Evolutionary conservation across 2,888 invertebrate species (phyloP).

Genomic region (Tenthredo distinguenda): DNA sequence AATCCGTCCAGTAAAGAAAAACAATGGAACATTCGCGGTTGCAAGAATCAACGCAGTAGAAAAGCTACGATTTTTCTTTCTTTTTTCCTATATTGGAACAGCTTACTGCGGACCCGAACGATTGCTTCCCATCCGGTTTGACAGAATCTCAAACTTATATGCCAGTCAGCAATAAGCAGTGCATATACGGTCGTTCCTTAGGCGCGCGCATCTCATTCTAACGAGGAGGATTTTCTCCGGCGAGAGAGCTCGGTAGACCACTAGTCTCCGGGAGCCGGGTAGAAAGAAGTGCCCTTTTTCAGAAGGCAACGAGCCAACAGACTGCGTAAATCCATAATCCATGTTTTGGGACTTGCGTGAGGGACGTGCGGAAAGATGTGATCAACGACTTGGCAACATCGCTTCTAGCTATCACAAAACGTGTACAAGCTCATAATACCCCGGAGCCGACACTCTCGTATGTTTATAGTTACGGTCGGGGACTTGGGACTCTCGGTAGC

Average conservation of each 20-base stretch:
- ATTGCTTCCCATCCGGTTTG: not conserved
- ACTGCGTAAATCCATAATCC: not conserved
- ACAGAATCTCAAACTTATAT: not conserved
- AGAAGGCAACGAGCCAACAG: not conserved
- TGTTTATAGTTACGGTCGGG: constrained; percentile 36
- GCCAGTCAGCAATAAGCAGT: not conserved
- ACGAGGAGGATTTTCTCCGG: not conserved
- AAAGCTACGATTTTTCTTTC: not conserved
- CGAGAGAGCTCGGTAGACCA: not conserved
- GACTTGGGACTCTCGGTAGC: constrained; percentile 29
- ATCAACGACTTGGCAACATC: constrained; percentile 7
- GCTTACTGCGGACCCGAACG: not conserved
- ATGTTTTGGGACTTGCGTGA: constrained; percentile 9
- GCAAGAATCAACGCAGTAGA: not conserved
- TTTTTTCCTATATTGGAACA: not conserved
- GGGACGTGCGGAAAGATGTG: not conserved
- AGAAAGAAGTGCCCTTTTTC: not conserved
- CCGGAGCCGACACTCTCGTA: constrained; percentile 34
- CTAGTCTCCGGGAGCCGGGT: not conserved
- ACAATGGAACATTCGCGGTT: not conserved
- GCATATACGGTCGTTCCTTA: not conserved
- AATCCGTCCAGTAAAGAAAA: not conserved
- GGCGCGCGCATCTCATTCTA: not conserved
- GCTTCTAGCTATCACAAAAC: not conserved
- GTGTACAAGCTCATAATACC: constrained; percentile 14